Evolutionary conservation across 2,113 vertebrate genomes (phyloP), one percentile per base, ranked within the genome.

Genomic region (Vulpes vulpes): DNA sequence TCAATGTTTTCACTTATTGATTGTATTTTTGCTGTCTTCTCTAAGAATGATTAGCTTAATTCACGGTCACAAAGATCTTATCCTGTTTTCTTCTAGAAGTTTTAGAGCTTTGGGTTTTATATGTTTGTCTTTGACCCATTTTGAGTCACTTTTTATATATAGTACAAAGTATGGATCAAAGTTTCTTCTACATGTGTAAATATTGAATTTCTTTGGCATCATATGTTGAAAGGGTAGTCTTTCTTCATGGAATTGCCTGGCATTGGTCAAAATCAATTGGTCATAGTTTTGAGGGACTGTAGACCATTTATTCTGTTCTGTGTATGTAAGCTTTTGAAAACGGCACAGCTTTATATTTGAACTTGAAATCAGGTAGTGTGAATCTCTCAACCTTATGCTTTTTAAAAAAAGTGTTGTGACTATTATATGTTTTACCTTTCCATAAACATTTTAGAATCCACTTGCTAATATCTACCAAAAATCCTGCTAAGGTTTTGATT

Each of bases 391-490:
- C 6, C 67, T 94, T 43, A 25, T 86, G 32, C 17, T 85, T 59
- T 85, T 73, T 74, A 9, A 3, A 88, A 88, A 88, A 55, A 49
- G 8, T 60, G 0, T 11, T 35, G 14, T 74, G 25, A 55, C 9
- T 43, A 57, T 59, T 86, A 35, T 89, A 35, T 49, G 9, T 30
- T 91, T 91, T 81, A 76, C 6, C 16, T 91, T 74, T 60, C 11
- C 25, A 76, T 62, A 27, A 17, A 53, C 19, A 38, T 64, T 79
- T 90, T 90, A 65, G 43, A 53, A 69, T 69, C 19, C n/a, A 2
- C 16, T 95, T 97, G 53, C 38, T 20, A 76, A 76, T 43, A 91
- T 35, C 43, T 74, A 88, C 14, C 53, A 87, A 87, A 89, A 69
- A 4, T 82, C 22, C 30, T 97, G 32, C 2, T 43, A 78, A 82